Evolutionary conservation across 2,888 invertebrate species (phyloP), one percentile per base, ranked within the genome.

Genomic region (Drosophila ezoana): DNA sequence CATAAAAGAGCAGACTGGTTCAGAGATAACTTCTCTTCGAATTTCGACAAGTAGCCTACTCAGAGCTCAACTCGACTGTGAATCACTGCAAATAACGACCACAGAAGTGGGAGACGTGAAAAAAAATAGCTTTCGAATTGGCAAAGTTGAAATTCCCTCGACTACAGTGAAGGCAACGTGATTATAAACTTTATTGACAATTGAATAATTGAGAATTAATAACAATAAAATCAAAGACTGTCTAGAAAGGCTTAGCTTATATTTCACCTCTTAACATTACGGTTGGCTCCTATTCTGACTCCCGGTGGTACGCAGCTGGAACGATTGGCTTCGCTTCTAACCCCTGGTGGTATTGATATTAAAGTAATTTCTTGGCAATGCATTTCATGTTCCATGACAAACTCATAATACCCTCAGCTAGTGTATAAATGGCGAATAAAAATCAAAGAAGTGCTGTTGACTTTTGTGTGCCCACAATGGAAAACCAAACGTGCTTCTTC

Each of bases 381-480:
- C 28, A 28, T 8, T 28, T 28, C 3, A 13, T 10, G 10, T n/a
- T 8, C 2, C 4, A n/a, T 14, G 20, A 3, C 13, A 2, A 14
- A 32, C 8, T 18, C 2, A 13, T 4, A 4, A 9, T 43, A 32
- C 5, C 10, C 33, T 9, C 10, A 0, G 5, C 4, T 14, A 20
- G 51, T 20, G 37, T 10, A 35, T 33, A n/a, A 13, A 23, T 32
- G 13, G 32, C 18, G 37, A 44, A 44, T 9, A 40, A 59, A 62
- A 67, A 62, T 73, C 72, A 65, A 52, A 67, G 37, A 44, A 63
- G 54, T 63, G 51, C 60, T 66, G 64, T 79, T 87, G 81, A 85
- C 76, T 81, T 66, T 66, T 76, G 88, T 76, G 65, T 64, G 61
- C 63, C 64, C 67, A 76, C 83, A 85, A 79, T 75, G 64, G 72